These are phyloP conservation scores for Ostrea denselamellosa DNA, from an alignment of 1,140 invertebrate genomes.

Conservation along the genomic window DNA sequence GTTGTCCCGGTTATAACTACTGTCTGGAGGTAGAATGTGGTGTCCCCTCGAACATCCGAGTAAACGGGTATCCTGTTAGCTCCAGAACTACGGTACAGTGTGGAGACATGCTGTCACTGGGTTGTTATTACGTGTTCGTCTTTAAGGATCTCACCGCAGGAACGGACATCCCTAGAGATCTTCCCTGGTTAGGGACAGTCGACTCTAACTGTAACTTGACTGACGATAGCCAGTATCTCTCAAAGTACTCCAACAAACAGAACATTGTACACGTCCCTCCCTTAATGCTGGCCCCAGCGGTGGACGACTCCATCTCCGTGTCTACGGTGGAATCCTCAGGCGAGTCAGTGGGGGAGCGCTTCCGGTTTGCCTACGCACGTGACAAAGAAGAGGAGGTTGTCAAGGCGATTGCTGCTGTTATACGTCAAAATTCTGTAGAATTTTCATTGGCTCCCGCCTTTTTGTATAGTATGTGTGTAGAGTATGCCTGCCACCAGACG, in stretches of 20 bases:
- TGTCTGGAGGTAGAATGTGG: conserved; percentile 66
- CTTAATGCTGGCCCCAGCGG: conserved; percentile 39
- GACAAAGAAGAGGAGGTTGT: conserved; percentile 72
- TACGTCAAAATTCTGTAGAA: conserved; percentile 58
- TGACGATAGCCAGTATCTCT: conserved; percentile 9
- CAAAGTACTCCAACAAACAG: conserved; percentile 3
- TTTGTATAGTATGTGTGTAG: conserved; percentile 67
- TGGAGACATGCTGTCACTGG: conserved; percentile 71
- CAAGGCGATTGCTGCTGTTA: conserved; percentile 65
- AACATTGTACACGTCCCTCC: conserved; percentile 49
- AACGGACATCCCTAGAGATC: conserved; percentile 66
- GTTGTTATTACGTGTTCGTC: conserved; percentile 70
- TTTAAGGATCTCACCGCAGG: conserved; percentile 73
- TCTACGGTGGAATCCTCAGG: conserved; percentile 58
- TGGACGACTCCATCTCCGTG: conserved; percentile 56
- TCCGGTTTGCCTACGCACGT: conserved; percentile 66
- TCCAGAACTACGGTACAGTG: conserved; percentile 57
- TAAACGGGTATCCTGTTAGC: conserved; percentile 65
- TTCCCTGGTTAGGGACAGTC: conserved; percentile 64
- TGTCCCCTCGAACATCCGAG: conserved; percentile 49
- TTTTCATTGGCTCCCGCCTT: conserved; percentile 68
- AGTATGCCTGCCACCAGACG: conserved; percentile 66
- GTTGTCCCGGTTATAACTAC: conserved; percentile 61
- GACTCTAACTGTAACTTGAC: conserved; percentile 43
- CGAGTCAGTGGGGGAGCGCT: conserved; percentile 57